These are phyloP conservation scores for Battus philenor DNA, from an alignment of 1,140 invertebrate genomes.

Conservation along the genomic window DNA sequence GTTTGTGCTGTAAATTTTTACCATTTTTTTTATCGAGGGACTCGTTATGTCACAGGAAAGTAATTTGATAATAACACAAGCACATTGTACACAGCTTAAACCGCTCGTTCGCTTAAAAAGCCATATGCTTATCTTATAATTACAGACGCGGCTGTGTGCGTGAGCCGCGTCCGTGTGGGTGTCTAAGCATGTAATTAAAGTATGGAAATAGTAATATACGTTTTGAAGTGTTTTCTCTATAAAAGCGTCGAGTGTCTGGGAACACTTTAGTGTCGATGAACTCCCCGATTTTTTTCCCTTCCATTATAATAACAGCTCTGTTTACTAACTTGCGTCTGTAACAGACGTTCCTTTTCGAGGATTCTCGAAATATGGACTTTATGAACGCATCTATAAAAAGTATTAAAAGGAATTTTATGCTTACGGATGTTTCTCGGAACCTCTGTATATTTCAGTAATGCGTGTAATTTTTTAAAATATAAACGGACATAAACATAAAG, in stretches of 20 bases:
- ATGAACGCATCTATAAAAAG: constrained; percentile 19
- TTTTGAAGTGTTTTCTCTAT: constrained; percentile 74
- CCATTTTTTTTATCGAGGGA: constrained; percentile 10
- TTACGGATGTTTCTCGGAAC: constrained; percentile 22
- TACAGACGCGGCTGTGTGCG: constrained; percentile 16
- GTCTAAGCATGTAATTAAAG: constrained; percentile 66
- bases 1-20: constrained; percentile 4
- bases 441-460: constrained; percentile 8
- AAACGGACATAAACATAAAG: no score
- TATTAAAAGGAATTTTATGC: constrained; percentile 13
- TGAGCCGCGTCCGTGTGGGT: constrained; percentile 19
- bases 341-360: constrained; percentile 27
- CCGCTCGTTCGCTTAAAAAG: constrained; percentile 41
- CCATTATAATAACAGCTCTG: constrained; percentile 45
- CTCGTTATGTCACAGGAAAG: constrained; percentile 26
- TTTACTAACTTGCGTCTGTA: constrained; percentile 39
- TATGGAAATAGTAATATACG: constrained; percentile 71
- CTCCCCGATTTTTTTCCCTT: constrained; percentile 41
- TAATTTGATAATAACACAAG: constrained; percentile 37
- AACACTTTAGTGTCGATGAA: constrained; percentile 55
- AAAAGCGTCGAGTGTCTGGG: constrained; percentile 66
- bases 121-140: constrained; percentile 59
- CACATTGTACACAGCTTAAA: constrained; percentile 23
- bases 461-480: not conserved
- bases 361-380: constrained; percentile 34